A percentile compares a stretch with the other conserved stretches of the same genome.
Conservation (phyloP, 2,888 invertebrate species). For the Abscondita cerata region DNA sequence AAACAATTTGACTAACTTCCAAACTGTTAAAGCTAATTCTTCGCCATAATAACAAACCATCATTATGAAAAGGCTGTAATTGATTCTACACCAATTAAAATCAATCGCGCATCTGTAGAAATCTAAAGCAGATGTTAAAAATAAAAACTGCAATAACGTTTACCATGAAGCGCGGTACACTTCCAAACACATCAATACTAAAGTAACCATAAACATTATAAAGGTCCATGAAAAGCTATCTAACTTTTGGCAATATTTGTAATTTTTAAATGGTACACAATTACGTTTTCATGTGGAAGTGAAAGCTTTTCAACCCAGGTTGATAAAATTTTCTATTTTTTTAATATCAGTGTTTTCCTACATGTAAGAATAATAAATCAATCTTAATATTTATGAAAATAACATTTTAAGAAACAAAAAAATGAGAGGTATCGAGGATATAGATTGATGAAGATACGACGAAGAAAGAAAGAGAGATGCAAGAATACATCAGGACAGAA, state of each 20-base stretch:
- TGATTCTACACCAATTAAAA: background rate
- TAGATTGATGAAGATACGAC: no score
- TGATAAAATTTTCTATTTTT: no score
- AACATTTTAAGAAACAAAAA: no score
- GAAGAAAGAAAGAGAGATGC: no score
- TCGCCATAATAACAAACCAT: background rate
- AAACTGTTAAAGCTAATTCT: constrained; percentile 3
- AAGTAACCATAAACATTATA: constrained; percentile 6
- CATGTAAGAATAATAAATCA: no score
- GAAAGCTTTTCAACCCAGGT: no score
- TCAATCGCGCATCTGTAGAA: background rate
- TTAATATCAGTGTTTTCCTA: no score
- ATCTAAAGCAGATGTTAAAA: background rate
- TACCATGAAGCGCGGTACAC: constrained; percentile 11
- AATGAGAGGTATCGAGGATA: no score
- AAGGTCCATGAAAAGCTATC: constrained; percentile 23
- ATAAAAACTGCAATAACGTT: background rate
- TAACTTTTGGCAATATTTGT: constrained; percentile 24
- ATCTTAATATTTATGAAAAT: no score
- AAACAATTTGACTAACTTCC: background rate
- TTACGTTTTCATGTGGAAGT: constrained; percentile 6
- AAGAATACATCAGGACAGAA: no score
- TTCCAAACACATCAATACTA: background rate
- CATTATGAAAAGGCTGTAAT: background rate
- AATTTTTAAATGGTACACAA: constrained; percentile 30